Evolutionary conservation across 2,797 vertebrate species (phyloP).

Genomic region (Enteromius radiatus): DNA sequence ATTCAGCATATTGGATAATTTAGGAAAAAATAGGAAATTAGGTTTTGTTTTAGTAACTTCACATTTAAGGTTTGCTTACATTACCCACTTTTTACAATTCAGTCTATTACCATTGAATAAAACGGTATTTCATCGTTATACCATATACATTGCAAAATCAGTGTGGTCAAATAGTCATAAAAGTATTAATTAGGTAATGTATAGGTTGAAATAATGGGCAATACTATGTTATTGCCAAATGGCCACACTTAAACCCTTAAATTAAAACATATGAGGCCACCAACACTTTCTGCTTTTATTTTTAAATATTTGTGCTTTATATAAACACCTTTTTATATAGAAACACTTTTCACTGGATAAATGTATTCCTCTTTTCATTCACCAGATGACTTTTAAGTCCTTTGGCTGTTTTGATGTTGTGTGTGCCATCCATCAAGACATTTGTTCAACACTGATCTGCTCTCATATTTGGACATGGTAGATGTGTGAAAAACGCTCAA

Average conservation of each 20-base stretch:
- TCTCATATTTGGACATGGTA: conserved; percentile 20
- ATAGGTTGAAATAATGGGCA: background rate
- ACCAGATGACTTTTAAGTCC: conserved; percentile 29
- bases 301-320: conserved; percentile 13
- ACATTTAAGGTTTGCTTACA: background rate
- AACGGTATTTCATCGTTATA: background rate
- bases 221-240: background rate
- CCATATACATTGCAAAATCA: background rate
- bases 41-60: background rate
- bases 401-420: conserved; percentile 50
- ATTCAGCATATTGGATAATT: background rate
- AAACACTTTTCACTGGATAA: conserved; percentile 33
- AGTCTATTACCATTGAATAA: background rate
- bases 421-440: conserved; percentile 48
- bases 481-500: background rate
- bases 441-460: conserved; percentile 52
- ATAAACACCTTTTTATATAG: conserved; percentile 27
- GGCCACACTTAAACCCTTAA: background rate
- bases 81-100: background rate
- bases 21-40: background rate
- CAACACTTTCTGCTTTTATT: background rate
- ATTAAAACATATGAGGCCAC: background rate
- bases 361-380: conserved; percentile 25
- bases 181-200: background rate
- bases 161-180: background rate